Evolutionary conservation across 2,797 vertebrate species (phyloP).

Genomic region (Odontamblyopus lacepedii): DNA sequence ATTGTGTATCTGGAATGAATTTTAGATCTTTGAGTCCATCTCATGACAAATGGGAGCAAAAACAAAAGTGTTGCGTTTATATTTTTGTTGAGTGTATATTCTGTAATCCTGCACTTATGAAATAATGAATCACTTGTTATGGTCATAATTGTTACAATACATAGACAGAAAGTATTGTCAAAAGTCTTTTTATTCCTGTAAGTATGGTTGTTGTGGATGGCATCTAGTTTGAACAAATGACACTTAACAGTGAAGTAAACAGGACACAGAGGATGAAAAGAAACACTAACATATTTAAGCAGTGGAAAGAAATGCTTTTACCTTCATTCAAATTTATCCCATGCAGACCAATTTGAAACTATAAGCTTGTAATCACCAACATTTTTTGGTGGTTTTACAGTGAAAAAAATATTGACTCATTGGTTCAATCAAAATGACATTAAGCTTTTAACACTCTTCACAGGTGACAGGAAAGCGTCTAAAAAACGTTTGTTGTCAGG

Average conservation of each 20-base stretch:
- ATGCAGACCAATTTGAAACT: neutral
- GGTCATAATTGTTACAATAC: neutral
- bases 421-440: neutral
- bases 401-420: neutral
- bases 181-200: neutral
- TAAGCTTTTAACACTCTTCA: neutral
- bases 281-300: neutral
- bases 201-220: neutral
- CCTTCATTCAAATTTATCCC: neutral
- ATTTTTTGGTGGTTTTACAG: neutral
- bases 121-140: neutral
- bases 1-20: too few species aligned
- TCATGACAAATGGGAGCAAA: too few species aligned
- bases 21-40: too few species aligned
- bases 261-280: neutral
- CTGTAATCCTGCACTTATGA: neutral
- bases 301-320: neutral
- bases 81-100: too few species aligned
- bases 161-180: neutral
- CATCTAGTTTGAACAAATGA: conserved; percentile 1
- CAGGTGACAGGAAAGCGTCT: neutral
- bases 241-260: too few species aligned
- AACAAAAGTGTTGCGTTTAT: too few species aligned
- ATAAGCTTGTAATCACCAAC: neutral
- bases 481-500: neutral